Evolutionary conservation across 2,888 invertebrate species (phyloP), one percentile per base, ranked within the genome.

Genomic region (Melolontha melolontha): DNA sequence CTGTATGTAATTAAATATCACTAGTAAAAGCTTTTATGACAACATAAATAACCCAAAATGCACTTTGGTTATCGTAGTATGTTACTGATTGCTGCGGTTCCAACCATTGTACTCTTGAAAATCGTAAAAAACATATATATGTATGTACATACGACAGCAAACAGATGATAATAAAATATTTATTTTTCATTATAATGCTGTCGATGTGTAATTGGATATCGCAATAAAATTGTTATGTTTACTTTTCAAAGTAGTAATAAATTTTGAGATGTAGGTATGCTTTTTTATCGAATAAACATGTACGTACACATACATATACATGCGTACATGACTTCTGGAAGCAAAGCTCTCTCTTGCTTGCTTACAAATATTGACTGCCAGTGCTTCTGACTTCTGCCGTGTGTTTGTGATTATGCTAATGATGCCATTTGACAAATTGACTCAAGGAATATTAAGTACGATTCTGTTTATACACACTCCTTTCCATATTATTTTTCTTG

Each of bases 381-480:
- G 51, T 59, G 69, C 69, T 69, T 14, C 69, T 49, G 64, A 27
- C 54, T 66, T 57, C 66, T 39, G 34, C 63, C 40, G 64, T 34
- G 50, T 66, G 68, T 67, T 67, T 70, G 68, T 68, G 69, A 70
- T 70, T 70, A 70, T 70, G 72, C 69, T 70, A 70, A 70, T 69
- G 72, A 70, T 62, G 66, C 70, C 70, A 72, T 72, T 70, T 70
- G 67, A 69, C 69, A 70, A 72, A 70, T 67, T 67, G 69, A 72
- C 68, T 69, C 66, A 51, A 54, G 55, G 69, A 62, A 69, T 66
- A 66, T 69, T 69, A 69, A 69, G 69, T 62, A 69, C 62, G 65
- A 69, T 59, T 69, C 62, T 66, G 69, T 69, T 65, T 66, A 51
- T 52, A 49, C 52, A 52, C 55, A 40, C 42, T 39, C 51, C 57